These are phyloP conservation scores for Apotomis capreana DNA, from an alignment of 2,888 invertebrate species.

Conservation along the genomic window DNA sequence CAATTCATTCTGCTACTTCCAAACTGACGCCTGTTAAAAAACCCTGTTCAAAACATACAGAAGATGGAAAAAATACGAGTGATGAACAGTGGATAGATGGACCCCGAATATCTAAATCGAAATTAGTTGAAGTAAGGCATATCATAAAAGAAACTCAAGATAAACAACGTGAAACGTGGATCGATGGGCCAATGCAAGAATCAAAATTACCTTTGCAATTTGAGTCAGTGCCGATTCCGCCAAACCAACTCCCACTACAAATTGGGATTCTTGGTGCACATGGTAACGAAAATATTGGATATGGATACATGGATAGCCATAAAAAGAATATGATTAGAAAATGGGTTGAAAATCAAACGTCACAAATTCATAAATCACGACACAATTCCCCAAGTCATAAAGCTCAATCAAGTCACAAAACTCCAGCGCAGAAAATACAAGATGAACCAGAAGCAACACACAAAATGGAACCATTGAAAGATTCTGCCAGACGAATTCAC, in stretches of 20 bases:
- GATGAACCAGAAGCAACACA: slow-evolving; percentile 66
- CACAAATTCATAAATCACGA: slow-evolving; percentile 89
- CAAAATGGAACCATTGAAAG: slow-evolving; percentile 78
- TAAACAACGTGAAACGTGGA: slow-evolving; percentile 96
- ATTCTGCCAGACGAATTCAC: slow-evolving; percentile 79
- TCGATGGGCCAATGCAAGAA: slow-evolving; percentile 95
- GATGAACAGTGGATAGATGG: slow-evolving; percentile 99
- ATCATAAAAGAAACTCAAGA: slow-evolving; percentile 90
- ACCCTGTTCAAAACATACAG: slow-evolving; percentile 71
- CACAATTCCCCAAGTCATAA: slow-evolving; percentile 81
- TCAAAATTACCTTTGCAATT: slow-evolving; percentile 76
- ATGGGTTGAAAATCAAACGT: slow-evolving; percentile 96
- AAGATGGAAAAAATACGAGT: slow-evolving; percentile 80
- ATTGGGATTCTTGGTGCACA: slow-evolving; percentile 73
- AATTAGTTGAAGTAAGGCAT: slow-evolving; percentile 91
- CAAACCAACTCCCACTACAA: slow-evolving; percentile 71
- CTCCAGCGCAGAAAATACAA: slow-evolving; percentile 56
- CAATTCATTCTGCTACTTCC: slow-evolving; percentile 73
- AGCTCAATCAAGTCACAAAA: slow-evolving; percentile 58
- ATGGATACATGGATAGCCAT: slow-evolving; percentile 96
- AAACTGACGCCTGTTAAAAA: slow-evolving; percentile 83
- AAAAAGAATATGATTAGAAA: slow-evolving; percentile 96
- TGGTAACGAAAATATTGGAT: slow-evolving; percentile 83
- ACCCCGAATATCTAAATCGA: slow-evolving; percentile 93
- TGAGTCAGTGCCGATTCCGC: slow-evolving; percentile 85